Conservation (phyloP, 2,888 invertebrate species). For the Cryptocephalus moraei region DNA sequence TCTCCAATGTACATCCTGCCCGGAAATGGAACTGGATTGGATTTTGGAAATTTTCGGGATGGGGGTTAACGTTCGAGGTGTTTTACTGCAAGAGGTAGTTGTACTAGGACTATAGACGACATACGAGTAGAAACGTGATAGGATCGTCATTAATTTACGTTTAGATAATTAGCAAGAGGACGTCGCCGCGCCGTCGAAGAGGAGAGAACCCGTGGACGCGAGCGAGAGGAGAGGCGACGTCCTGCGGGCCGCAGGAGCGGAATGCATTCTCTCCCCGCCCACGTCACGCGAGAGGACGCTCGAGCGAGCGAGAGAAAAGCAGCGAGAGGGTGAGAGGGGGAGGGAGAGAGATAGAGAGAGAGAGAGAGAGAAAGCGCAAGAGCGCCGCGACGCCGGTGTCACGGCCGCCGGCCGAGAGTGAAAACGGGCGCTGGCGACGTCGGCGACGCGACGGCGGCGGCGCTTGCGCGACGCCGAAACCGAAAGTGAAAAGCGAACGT, state of each 20-base stretch:
- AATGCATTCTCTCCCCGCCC: neutral
- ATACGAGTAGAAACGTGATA: too few species aligned
- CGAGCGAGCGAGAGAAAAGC: neutral
- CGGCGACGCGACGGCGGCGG: conserved; percentile 9
- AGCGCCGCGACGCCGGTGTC: conserved; percentile 24
- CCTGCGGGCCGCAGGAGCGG: neutral
- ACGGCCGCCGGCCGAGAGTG: conserved; percentile 37
- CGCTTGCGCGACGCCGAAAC: conserved; percentile 25
- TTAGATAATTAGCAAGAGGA: too few species aligned
- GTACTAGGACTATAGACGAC: too few species aligned
- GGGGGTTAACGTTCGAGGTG: too few species aligned
- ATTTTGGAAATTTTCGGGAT: too few species aligned
- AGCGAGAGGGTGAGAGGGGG: neutral
- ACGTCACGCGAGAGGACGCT: neutral
- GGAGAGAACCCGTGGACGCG: neutral
- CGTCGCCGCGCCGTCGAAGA: too few species aligned
- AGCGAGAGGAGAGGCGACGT: neutral
- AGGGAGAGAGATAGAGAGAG: conserved; percentile 3
- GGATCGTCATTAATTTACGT: too few species aligned
- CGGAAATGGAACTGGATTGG: too few species aligned
- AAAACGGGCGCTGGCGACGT: conserved; percentile 35
- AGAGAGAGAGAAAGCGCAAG: conserved; percentile 2
- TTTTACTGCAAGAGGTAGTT: too few species aligned
- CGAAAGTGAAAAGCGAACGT: conserved; percentile 41
- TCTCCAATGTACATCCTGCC: too few species aligned